Conservation (phyloP, 35 echinoderm and acorn worm genomes). For the Lytechinus variegatus region DNA sequence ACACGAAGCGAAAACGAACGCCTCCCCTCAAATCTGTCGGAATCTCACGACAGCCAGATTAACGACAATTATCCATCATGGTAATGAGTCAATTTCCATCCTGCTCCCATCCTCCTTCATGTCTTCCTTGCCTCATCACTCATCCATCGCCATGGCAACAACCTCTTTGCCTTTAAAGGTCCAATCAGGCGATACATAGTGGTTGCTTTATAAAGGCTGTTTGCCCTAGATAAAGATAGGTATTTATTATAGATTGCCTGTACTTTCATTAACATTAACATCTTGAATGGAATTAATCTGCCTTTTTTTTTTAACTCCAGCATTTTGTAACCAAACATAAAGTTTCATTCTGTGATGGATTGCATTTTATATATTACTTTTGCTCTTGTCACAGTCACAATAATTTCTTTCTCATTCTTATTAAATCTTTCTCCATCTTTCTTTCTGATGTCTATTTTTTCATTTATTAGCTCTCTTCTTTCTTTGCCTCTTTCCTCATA, state of each 20-base stretch:
- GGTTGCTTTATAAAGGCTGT: neutral
- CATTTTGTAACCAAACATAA: neutral
- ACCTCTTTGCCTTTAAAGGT: constrained; percentile 10
- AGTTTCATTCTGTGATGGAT: neutral
- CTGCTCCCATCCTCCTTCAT: neutral
- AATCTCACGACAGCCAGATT: constrained; percentile 37
- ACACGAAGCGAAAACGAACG: neutral
- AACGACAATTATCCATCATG: constrained; percentile 45
- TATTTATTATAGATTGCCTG: neutral
- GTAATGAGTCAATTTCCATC: constrained; percentile 39
- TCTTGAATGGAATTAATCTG: neutral
- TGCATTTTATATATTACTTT: neutral
- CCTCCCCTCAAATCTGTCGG: constrained; percentile 34
- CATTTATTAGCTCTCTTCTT: neutral
- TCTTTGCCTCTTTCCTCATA: neutral
- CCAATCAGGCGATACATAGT: neutral
- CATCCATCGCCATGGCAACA: neutral
- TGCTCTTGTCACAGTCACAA: neutral
- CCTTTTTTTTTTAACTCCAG: neutral
- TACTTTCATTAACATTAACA: neutral
- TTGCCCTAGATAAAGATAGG: neutral
- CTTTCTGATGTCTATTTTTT: neutral
- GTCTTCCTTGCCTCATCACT: constrained; percentile 9
- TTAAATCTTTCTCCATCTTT: neutral
- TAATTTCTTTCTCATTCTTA: neutral